Conservation (phyloP, 2,888 invertebrate species). For the Sinotaia quadrata region DNA sequence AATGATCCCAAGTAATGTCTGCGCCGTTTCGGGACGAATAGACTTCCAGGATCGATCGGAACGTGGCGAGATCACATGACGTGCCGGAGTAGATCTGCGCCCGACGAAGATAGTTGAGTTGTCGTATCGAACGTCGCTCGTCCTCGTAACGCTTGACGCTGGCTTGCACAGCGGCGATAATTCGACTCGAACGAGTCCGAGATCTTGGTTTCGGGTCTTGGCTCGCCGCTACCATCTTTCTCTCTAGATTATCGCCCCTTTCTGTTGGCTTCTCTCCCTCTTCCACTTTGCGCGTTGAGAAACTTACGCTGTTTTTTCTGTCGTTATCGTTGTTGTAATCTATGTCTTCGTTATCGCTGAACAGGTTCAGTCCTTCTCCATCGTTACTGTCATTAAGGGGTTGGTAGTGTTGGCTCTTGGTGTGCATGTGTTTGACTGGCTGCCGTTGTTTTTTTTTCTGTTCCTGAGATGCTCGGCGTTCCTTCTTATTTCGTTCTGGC, state of each 20-base stretch:
- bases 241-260: background rate
- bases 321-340: background rate
- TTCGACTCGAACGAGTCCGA: conserved; percentile 10
- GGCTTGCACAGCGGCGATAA: conserved; percentile 41
- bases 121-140: conserved; percentile 50
- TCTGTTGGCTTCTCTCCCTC: too few relatives aligned
- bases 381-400: background rate
- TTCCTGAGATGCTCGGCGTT: too few relatives aligned
- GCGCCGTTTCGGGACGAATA: conserved; percentile 44
- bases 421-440: too few relatives aligned
- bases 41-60: conserved; percentile 49
- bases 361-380: conserved; percentile 9
- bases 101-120: conserved; percentile 54
- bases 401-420: too few relatives aligned
- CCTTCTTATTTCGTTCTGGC: too few relatives aligned
- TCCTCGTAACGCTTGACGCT: conserved; percentile 57
- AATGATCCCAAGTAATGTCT: conserved; percentile 22
- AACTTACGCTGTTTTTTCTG: too few relatives aligned
- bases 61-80: conserved; percentile 56
- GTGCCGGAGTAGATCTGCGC: conserved; percentile 60
- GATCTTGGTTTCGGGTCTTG: background rate
- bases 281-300: too few relatives aligned
- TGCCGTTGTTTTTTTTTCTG: too few relatives aligned
- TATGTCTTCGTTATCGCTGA: conserved; percentile 12
- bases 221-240: background rate